A percentile compares a stretch with the other conserved stretches of the same genome.
phyloP scores from a whole-genome alignment of 2,113 vertebrate genomes.

The Tor tambroides region DNA sequence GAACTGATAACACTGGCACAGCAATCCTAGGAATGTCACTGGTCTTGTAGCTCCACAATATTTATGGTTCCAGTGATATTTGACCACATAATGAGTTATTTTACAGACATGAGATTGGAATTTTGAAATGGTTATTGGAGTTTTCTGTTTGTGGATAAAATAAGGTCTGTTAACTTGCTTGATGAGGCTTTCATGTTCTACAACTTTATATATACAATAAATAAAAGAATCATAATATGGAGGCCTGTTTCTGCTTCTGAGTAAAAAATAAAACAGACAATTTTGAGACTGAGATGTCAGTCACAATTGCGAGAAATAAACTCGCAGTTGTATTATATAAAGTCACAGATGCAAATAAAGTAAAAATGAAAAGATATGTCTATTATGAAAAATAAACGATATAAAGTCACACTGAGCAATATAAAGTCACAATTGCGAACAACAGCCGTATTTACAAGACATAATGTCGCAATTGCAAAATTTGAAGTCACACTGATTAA shows the following conservation, averaged over 20 bases:
- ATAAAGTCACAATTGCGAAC: too few species aligned
- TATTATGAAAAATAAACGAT: too few species aligned
- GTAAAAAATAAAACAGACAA: neutral
- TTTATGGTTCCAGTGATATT: conserved; percentile 16
- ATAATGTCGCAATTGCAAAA: neutral
- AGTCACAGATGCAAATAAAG: neutral
- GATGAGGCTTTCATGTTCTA: neutral
- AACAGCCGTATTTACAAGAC: neutral
- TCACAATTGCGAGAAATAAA: neutral
- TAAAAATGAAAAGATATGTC: too few species aligned
- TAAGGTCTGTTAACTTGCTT: neutral
- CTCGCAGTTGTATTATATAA: neutral
- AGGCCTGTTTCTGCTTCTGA: neutral
- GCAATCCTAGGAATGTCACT: conserved; percentile 10
- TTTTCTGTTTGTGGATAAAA: neutral
- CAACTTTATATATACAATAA: neutral
- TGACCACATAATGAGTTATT: neutral
- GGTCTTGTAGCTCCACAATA: neutral
- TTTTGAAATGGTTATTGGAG: neutral
- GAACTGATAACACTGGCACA: conserved; percentile 18
- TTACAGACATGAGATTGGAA: neutral
- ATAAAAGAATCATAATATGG: neutral
- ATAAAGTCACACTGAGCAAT: too few species aligned
- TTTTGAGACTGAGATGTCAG: neutral
- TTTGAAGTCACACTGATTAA: too few species aligned